These are phyloP conservation scores for Datnioides undecimradiatus DNA, from an alignment of 2,113 vertebrate species.

Conservation along the genomic window DNA sequence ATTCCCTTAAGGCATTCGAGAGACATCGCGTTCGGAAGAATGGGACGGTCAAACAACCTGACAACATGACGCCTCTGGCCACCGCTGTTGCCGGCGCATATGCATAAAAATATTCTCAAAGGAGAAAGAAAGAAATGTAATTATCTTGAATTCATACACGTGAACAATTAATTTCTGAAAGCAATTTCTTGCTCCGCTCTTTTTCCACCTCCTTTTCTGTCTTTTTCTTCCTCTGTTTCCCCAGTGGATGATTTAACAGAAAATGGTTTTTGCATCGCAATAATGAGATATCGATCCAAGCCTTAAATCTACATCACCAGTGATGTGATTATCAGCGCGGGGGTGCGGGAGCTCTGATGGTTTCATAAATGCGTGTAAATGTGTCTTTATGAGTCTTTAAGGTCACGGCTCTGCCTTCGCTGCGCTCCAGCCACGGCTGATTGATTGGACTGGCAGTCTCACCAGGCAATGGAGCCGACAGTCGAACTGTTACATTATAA, in stretches of 20 bases:
- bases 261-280: slow-evolving; percentile 63
- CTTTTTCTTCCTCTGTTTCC: background rate
- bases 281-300: slow-evolving; percentile 74
- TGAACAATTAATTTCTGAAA: background rate
- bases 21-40: no score
- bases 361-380: slow-evolving; percentile 62
- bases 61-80: no score
- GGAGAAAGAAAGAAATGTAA: background rate
- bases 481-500: background rate
- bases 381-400: slow-evolving; percentile 62
- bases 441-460: slow-evolving; percentile 35
- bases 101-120: no score
- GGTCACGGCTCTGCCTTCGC: slow-evolving; percentile 49
- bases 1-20: no score
- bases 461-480: background rate
- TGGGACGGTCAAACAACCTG: no score
- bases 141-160: background rate
- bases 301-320: slow-evolving; percentile 41
- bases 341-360: slow-evolving; percentile 29
- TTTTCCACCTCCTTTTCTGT: background rate
- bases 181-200: background rate
- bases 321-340: slow-evolving; percentile 47
- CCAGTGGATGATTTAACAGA: slow-evolving; percentile 43
- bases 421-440: slow-evolving; percentile 31
- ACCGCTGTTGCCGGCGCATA: no score